Conservation (phyloP, 2,797 vertebrate genomes). For the Onychomys leucogaster region DNA sequence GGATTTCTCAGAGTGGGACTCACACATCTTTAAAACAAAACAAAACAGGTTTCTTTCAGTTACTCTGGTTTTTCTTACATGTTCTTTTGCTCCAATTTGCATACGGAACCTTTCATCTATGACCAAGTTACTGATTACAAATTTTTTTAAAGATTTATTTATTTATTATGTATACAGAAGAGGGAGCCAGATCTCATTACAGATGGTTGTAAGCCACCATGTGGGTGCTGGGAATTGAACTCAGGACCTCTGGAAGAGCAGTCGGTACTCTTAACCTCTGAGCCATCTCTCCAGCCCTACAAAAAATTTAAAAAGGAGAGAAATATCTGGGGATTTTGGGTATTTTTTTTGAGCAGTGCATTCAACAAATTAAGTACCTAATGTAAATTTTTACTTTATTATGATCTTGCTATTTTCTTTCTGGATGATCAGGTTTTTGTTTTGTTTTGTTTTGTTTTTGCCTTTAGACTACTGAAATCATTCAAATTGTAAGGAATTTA, state of each 20-base stretch:
- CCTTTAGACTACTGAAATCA: not conserved
- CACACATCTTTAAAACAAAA: not conserved
- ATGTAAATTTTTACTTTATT: not conserved
- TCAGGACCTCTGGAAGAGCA: too few species aligned
- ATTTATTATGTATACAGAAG: too few species aligned
- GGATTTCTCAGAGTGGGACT: not conserved
- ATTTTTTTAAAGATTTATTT: too few species aligned
- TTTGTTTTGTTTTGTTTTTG: too few species aligned
- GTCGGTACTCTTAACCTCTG: too few species aligned
- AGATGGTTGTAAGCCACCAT: too few species aligned
- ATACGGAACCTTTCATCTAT: not conserved
- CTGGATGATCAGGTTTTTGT: not conserved
- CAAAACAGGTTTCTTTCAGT: not conserved
- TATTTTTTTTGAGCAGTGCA: not conserved
- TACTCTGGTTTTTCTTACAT: not conserved
- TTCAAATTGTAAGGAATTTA: conserved; percentile 1
- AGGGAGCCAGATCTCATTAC: too few species aligned
- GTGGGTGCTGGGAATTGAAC: too few species aligned
- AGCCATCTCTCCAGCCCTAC: too few species aligned
- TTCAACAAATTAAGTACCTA: conserved; percentile 1
- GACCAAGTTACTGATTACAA: not conserved
- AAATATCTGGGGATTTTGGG: not conserved
- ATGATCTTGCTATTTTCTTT: not conserved
- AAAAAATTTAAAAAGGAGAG: not conserved
- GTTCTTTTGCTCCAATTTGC: not conserved